A percentile compares a stretch with the other conserved stretches of the same genome.
These are phyloP conservation scores for Aspidoscelis tigris DNA, from an alignment of 2,113 vertebrate genomes.

Conservation along the genomic window DNA sequence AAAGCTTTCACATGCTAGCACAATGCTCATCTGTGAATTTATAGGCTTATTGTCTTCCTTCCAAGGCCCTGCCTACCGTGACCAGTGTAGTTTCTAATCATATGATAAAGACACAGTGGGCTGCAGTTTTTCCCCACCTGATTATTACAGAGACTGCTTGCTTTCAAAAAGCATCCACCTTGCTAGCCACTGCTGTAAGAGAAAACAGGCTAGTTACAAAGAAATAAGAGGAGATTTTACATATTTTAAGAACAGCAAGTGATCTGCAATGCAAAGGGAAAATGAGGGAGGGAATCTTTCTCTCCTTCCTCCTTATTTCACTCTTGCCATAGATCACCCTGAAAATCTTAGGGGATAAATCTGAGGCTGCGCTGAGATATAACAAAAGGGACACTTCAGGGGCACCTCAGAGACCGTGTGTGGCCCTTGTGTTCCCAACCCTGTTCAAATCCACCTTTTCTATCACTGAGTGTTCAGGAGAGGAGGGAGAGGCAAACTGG, in stretches of 20 bases:
- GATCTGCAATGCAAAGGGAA: slow-evolving; percentile 35
- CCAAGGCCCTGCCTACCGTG: slow-evolving; percentile 31
- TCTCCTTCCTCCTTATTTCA: slow-evolving; percentile 22
- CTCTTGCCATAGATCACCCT: slow-evolving; percentile 33
- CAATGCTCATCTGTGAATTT: slow-evolving; percentile 11
- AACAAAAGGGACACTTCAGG: no score
- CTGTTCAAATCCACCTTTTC: no score
- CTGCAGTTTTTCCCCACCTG: slow-evolving; percentile 36
- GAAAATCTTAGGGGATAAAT: slow-evolving; percentile 39
- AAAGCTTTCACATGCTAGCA: slow-evolving; percentile 1
- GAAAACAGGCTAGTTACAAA: slow-evolving; percentile 31
- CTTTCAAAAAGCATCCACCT: slow-evolving; percentile 35
- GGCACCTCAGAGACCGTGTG: no score
- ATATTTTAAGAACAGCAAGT: slow-evolving; percentile 8
- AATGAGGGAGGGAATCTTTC: slow-evolving; percentile 17
- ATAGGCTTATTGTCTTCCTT: slow-evolving; percentile 15
- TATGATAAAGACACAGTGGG: slow-evolving; percentile 51
- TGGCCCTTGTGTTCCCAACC: no score
- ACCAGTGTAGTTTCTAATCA: slow-evolving; percentile 39
- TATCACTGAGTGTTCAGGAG: no score
- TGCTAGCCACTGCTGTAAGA: slow-evolving; percentile 29
- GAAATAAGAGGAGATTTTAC: slow-evolving; percentile 38
- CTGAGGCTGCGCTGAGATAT: neutral
- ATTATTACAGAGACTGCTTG: slow-evolving; percentile 48
- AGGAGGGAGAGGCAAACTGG: no score